Conservation (phyloP, 2,888 invertebrate genomes). For the Ornithoptera priamus region DNA sequence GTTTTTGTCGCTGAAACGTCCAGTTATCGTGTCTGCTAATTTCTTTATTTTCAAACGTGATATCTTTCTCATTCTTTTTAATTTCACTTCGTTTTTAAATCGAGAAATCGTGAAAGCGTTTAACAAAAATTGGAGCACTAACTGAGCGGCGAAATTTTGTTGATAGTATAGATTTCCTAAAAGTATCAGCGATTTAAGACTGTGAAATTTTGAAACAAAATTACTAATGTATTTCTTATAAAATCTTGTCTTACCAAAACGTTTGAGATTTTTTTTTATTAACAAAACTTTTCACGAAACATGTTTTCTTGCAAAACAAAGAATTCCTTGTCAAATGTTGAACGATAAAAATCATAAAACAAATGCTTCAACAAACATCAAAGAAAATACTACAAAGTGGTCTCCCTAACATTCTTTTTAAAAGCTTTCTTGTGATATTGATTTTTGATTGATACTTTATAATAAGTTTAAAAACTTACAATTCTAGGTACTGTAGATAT, state of each 20-base stretch:
- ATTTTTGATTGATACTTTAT: slow-evolving; percentile 34
- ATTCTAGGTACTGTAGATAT: neutral
- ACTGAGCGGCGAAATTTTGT: slow-evolving; percentile 32
- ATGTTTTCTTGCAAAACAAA: slow-evolving; percentile 20
- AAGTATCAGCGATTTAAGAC: slow-evolving; percentile 30
- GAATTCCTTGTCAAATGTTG: slow-evolving; percentile 49
- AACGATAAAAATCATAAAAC: slow-evolving; percentile 63
- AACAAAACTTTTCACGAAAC: too few species aligned
- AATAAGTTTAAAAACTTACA: slow-evolving; percentile 36
- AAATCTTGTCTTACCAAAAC: neutral
- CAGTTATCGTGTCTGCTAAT: slow-evolving; percentile 64
- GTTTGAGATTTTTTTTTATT: neutral
- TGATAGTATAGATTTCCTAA: slow-evolving; percentile 38
- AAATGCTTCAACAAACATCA: slow-evolving; percentile 54
- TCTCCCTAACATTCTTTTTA: slow-evolving; percentile 57
- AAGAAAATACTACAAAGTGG: slow-evolving; percentile 63
- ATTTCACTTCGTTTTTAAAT: slow-evolving; percentile 33
- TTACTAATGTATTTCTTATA: slow-evolving; percentile 7
- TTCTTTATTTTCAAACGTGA: slow-evolving; percentile 54
- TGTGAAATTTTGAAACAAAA: slow-evolving; percentile 16
- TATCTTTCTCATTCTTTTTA: slow-evolving; percentile 50
- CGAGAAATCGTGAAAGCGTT: slow-evolving; percentile 45
- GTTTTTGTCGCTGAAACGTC: slow-evolving; percentile 66
- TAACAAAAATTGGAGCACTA: slow-evolving; percentile 40
- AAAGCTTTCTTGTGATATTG: slow-evolving; percentile 33